phyloP scores from a whole-genome alignment of 2,888 invertebrate genomes.

The Meteorus colon region DNA sequence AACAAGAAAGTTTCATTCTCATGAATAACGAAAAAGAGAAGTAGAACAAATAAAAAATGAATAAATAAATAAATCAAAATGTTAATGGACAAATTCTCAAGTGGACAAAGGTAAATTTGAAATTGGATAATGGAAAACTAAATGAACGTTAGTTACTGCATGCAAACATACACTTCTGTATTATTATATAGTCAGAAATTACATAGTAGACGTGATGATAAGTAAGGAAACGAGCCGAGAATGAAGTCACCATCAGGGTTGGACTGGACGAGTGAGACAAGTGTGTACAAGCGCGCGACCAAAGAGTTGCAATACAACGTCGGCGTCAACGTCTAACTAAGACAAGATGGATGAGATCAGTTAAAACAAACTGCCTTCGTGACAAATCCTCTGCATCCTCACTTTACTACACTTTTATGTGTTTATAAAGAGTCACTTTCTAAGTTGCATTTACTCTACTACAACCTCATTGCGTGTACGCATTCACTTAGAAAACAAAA shows the following conservation, averaged over 20 bases:
- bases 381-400: slow-evolving; percentile 71
- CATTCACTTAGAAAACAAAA: too few relatives aligned
- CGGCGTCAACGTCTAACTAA: slow-evolving; percentile 55
- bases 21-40: slow-evolving; percentile 41
- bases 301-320: slow-evolving; percentile 21
- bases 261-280: slow-evolving; percentile 40
- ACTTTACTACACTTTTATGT: slow-evolving; percentile 24
- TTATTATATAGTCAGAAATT: background rate
- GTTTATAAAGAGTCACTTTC: background rate
- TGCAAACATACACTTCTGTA: background rate
- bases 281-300: slow-evolving; percentile 32
- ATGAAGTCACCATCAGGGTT: slow-evolving; percentile 45
- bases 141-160: too few relatives aligned
- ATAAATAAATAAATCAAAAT: slow-evolving; percentile 1
- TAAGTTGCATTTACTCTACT: too few relatives aligned
- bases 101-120: too few relatives aligned
- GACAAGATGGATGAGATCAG: slow-evolving; percentile 72
- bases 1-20: slow-evolving; percentile 3
- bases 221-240: slow-evolving; percentile 37
- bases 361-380: slow-evolving; percentile 72
- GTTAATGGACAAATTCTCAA: background rate
- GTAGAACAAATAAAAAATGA: slow-evolving; percentile 6
- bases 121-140: too few relatives aligned
- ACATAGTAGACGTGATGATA: slow-evolving; percentile 6
- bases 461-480: too few relatives aligned